phyloP scores from a whole-genome alignment of 2,113 vertebrate genomes.

The Balaeniceps rex region DNA sequence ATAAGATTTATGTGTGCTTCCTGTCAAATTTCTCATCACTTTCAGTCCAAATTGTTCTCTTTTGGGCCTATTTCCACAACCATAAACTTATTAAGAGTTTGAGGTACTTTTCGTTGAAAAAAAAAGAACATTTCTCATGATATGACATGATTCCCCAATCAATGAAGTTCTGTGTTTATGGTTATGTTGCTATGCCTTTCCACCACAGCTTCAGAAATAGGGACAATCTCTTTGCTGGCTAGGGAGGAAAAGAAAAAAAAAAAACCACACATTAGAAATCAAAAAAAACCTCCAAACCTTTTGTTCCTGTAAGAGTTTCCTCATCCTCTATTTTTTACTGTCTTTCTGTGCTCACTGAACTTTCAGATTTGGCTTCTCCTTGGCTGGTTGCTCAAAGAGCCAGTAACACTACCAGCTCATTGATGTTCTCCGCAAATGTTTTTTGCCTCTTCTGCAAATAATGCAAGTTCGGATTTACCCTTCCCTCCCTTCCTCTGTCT shows the following conservation, averaged over 20 bases:
- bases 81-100: not conserved
- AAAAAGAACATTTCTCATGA: not conserved
- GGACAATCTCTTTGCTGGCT: not conserved
- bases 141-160: not conserved
- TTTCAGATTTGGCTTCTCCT: not conserved
- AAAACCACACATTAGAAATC: not conserved
- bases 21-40: not conserved
- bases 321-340: not conserved
- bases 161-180: not conserved
- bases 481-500: not conserved
- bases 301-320: not conserved
- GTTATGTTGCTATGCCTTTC: not conserved
- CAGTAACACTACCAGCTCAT: fast-evolving
- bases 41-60: not conserved
- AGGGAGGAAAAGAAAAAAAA: not conserved
- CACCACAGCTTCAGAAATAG: not conserved
- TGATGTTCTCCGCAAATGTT: not conserved
- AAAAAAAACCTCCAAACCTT: not conserved
- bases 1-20: not conserved
- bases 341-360: not conserved
- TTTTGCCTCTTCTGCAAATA: not conserved
- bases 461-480: not conserved
- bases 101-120: not conserved
- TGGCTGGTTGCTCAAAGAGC: not conserved
- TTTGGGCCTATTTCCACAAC: not conserved